A percentile compares a stretch with the other conserved stretches of the same genome.
These are phyloP conservation scores for Triplophysa rosa DNA, from an alignment of 2,113 vertebrate genomes.

Conservation along the genomic window DNA sequence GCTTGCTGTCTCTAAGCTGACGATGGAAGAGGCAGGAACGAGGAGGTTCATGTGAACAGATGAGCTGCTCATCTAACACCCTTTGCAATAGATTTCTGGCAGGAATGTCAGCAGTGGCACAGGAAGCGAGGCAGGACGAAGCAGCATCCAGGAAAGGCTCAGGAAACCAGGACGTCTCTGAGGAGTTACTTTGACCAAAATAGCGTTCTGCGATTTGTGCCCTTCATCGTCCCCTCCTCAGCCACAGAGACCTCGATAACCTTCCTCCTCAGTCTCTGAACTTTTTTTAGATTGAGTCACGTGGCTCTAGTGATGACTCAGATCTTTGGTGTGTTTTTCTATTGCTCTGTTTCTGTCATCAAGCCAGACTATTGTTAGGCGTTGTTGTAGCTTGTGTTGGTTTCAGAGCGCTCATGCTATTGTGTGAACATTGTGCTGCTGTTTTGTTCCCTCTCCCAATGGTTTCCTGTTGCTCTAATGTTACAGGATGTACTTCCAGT, in stretches of 20 bases:
- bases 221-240: conserved; percentile 7
- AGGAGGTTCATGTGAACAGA: not conserved
- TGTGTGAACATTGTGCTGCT: conserved; percentile 11
- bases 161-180: conserved; percentile 56
- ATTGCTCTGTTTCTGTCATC: not conserved
- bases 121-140: conserved; percentile 50
- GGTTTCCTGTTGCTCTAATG: conserved; percentile 49
- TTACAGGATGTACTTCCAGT: conserved; percentile 60
- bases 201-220: conserved; percentile 52
- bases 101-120: conserved; percentile 23
- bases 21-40: not conserved
- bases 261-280: not conserved
- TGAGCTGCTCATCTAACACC: not conserved
- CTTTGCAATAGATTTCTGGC: conserved; percentile 18
- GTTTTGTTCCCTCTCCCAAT: conserved; percentile 37
- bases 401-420: not conserved
- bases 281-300: conserved; percentile 3
- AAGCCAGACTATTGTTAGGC: conserved; percentile 15
- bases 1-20: not conserved
- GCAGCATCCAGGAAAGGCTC: conserved; percentile 58
- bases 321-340: not conserved
- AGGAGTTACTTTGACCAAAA: conserved; percentile 55
- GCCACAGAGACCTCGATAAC: conserved; percentile 8
- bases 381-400: not conserved
- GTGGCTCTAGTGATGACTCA: conserved; percentile 26